These are phyloP conservation scores for Chionodraco myersi DNA, from an alignment of 2,113 vertebrate species.

Conservation along the genomic window DNA sequence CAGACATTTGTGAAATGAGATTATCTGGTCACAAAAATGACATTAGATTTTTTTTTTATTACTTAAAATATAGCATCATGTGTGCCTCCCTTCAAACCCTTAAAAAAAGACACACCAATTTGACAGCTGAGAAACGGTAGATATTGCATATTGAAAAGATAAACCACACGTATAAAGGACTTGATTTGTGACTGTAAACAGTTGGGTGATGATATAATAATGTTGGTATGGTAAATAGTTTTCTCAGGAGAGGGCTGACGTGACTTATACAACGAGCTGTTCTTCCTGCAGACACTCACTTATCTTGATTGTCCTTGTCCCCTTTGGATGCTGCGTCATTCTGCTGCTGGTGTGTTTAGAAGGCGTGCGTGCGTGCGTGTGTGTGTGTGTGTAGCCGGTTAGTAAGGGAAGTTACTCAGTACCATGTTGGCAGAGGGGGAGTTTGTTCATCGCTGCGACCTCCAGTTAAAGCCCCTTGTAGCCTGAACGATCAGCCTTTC, in stretches of 20 bases:
- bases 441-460: not conserved
- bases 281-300: not conserved
- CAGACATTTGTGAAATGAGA: not conserved
- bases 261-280: not conserved
- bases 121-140: too few relatives aligned
- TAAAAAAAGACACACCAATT: too few relatives aligned
- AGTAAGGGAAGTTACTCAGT: not conserved
- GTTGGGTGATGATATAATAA: too few relatives aligned
- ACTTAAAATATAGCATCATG: not conserved
- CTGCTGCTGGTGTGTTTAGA: not conserved
- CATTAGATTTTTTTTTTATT: too few relatives aligned
- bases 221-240: too few relatives aligned
- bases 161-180: not conserved
- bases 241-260: not conserved
- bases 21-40: not conserved
- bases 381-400: not conserved
- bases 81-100: constrained; percentile 1
- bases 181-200: not conserved
- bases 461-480: not conserved
- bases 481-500: not conserved
- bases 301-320: not conserved
- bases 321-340: not conserved
- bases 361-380: too few relatives aligned
- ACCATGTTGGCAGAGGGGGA: not conserved
- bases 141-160: not conserved